These are phyloP conservation scores for Radopholus similis DNA, from an alignment of 1,140 invertebrate species.

Conservation along the genomic window DNA sequence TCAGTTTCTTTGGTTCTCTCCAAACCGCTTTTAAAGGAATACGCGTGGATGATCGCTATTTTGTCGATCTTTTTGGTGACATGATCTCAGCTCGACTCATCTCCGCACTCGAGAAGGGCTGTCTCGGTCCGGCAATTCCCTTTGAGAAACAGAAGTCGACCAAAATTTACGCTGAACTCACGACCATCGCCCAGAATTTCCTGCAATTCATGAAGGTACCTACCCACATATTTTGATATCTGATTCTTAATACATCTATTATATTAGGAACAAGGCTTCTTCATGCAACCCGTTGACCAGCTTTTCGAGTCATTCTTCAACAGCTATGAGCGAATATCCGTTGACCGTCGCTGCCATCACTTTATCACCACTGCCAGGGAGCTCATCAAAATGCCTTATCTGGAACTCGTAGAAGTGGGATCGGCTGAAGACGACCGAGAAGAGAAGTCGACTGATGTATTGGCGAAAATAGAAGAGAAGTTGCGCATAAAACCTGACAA, in stretches of 20 bases:
- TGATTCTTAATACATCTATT: slow-evolving; percentile 4
- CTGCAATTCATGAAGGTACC: slow-evolving; percentile 25
- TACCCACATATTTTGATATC: not conserved
- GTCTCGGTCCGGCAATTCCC: slow-evolving; percentile 34
- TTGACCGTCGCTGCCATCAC: slow-evolving; percentile 29
- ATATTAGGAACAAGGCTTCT: slow-evolving; percentile 31
- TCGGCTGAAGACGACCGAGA: not conserved
- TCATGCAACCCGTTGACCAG: slow-evolving; percentile 15
- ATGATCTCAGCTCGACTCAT: slow-evolving; percentile 22
- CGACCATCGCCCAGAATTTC: not conserved
- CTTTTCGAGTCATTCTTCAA: slow-evolving; percentile 29
- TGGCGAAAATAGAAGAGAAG: slow-evolving; percentile 16
- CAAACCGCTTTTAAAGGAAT: slow-evolving; percentile 19
- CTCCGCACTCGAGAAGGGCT: slow-evolving; percentile 25
- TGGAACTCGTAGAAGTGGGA: slow-evolving; percentile 31
- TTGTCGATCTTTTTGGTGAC: slow-evolving; percentile 22
- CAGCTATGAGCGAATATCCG: slow-evolving; percentile 28
- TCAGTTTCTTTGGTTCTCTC: slow-evolving; percentile 25
- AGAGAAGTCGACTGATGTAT: slow-evolving; percentile 13
- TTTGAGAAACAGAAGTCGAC: slow-evolving; percentile 22
- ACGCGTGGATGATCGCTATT: slow-evolving; percentile 17
- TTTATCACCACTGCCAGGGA: slow-evolving; percentile 28
- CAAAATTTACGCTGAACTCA: slow-evolving; percentile 13
- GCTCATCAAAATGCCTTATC: slow-evolving; percentile 33
- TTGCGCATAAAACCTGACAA: slow-evolving; percentile 19